These are phyloP conservation scores for Candoia aspera DNA, from an alignment of 2,113 vertebrate genomes.

Conservation along the genomic window DNA sequence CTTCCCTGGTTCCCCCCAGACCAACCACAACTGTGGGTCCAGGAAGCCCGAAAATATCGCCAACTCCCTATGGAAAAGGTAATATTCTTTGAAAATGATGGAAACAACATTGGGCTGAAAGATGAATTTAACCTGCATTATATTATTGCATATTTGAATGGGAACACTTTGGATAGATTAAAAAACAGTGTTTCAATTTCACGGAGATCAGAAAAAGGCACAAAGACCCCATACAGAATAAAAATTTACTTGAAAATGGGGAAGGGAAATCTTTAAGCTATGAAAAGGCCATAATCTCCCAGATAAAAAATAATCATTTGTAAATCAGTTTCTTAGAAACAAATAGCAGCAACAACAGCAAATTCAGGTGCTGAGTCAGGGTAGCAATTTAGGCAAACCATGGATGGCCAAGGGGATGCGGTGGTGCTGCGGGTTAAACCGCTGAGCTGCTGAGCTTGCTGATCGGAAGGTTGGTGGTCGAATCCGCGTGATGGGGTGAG, in stretches of 20 bases:
- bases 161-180: background rate
- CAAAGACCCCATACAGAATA: background rate
- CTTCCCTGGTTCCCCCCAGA: conserved; percentile 37
- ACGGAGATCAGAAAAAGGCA: background rate
- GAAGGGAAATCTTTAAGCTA: background rate
- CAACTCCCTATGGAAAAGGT: conserved; percentile 64
- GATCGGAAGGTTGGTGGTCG: no score
- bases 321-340: background rate
- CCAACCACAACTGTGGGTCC: background rate
- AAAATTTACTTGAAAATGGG: background rate
- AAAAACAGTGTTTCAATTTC: background rate
- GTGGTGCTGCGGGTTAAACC: no score
- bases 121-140: background rate
- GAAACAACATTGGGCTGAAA: background rate
- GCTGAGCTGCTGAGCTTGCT: no score
- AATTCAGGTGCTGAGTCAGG: background rate
- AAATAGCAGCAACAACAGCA: background rate
- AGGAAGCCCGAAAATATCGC: background rate
- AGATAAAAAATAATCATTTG: background rate
- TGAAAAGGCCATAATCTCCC: background rate
- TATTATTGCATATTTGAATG: background rate
- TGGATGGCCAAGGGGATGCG: no score
- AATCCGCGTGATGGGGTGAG: no score
- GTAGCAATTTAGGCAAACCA: background rate
- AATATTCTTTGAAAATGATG: background rate